Percentiles rank a stretch among this genome's conserved stretches.
Evolutionary conservation across 2,113 vertebrate species (phyloP).

Genomic region (Ceuthmochares aereus): DNA sequence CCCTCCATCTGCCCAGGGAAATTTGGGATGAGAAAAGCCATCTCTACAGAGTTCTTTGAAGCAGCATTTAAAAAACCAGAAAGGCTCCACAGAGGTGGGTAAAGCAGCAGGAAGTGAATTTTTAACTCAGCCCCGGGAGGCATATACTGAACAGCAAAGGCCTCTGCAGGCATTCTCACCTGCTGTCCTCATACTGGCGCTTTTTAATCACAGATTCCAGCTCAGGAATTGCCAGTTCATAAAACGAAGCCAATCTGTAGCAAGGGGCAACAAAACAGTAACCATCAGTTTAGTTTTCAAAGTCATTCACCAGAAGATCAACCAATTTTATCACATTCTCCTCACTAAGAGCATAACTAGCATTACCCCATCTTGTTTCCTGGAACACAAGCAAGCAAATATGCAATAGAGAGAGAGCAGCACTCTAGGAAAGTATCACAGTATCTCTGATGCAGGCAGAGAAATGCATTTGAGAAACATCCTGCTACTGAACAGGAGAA

Average conservation of each 20-base stretch:
- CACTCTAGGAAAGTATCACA: background rate
- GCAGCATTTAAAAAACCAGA: background rate
- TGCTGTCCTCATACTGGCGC: constrained; percentile 85
- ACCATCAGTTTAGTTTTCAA: background rate
- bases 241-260: constrained; percentile 89
- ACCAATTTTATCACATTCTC: background rate
- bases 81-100: background rate
- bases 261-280: background rate
- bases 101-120: background rate
- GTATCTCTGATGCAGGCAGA: background rate
- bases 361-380: background rate
- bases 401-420: background rate
- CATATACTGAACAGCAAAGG: background rate
- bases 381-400: background rate
- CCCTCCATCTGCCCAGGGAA: background rate
- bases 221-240: constrained; percentile 88
- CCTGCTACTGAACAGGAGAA: background rate
- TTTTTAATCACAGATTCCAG: constrained; percentile 89
- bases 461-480: background rate
- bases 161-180: constrained; percentile 70
- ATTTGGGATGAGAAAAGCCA: background rate
- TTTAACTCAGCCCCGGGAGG: background rate
- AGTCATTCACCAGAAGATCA: background rate
- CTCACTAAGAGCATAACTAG: background rate
- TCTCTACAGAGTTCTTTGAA: background rate